Percentiles rank a stretch among this genome's conserved stretches.
These are phyloP conservation scores for Sussaba pulchella DNA, from an alignment of 2,888 invertebrate species.

Conservation along the genomic window DNA sequence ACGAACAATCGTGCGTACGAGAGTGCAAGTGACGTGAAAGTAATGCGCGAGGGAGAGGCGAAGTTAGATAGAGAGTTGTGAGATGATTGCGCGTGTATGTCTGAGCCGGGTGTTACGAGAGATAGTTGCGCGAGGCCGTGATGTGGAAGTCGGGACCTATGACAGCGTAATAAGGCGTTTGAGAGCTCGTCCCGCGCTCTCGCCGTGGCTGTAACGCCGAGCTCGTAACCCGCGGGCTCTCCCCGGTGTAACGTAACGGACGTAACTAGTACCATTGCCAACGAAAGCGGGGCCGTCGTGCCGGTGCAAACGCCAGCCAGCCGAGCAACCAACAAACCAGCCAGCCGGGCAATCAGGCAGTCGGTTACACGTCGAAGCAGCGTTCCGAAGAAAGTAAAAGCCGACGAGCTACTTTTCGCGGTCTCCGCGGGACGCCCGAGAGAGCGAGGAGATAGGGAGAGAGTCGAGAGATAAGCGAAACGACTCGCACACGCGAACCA, in stretches of 20 bases:
- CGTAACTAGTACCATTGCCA: conserved; percentile 84
- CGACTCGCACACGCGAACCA: conserved; percentile 19
- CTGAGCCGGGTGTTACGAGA: conserved; percentile 52
- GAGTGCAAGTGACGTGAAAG: conserved; percentile 68
- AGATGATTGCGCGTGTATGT: conserved; percentile 20
- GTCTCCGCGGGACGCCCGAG: background rate
- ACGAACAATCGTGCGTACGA: conserved; percentile 55
- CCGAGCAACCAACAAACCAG: background rate
- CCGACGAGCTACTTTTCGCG: conserved; percentile 79
- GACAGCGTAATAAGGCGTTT: conserved; percentile 31
- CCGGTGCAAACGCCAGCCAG: conserved; percentile 48
- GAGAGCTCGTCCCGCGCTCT: conserved; percentile 41
- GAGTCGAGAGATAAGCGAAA: conserved; percentile 17
- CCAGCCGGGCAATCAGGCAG: background rate
- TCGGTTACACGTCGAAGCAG: no score
- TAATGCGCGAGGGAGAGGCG: conserved; percentile 68
- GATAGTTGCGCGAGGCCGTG: conserved; percentile 56
- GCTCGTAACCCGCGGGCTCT: conserved; percentile 48
- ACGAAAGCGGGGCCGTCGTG: conserved; percentile 77
- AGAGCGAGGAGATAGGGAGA: conserved; percentile 27
- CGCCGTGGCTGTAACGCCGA: conserved; percentile 12
- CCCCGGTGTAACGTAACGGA: conserved; percentile 77
- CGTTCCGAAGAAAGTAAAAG: conserved; percentile 79
- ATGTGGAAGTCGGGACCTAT: conserved; percentile 35
- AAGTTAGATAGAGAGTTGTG: conserved; percentile 59